These are phyloP conservation scores for Euthynnus affinis DNA, from an alignment of 2,797 vertebrate species.

Conservation along the genomic window DNA sequence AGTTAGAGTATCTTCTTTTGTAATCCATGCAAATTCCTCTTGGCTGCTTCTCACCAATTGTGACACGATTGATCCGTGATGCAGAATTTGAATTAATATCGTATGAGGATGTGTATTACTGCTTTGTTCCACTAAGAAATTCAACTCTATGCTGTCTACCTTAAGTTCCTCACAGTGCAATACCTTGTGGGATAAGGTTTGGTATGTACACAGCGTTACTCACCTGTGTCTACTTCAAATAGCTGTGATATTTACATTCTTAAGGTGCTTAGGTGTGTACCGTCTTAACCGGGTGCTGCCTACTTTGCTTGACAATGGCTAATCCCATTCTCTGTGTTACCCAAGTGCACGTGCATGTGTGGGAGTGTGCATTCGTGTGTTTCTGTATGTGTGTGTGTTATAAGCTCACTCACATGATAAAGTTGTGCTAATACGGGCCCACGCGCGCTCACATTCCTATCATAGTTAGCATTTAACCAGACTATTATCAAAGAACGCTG, in stretches of 20 bases:
- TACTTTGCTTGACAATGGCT: constrained; percentile 63
- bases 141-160: not conserved
- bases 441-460: constrained; percentile 69
- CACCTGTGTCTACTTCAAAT: constrained; percentile 64
- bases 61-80: not conserved
- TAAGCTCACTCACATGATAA: constrained; percentile 76
- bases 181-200: constrained; percentile 26
- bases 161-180: constrained; percentile 13
- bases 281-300: constrained; percentile 52
- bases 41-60: too few relatives aligned
- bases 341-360: constrained; percentile 19
- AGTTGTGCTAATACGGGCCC: constrained; percentile 60
- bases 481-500: constrained; percentile 70
- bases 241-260: constrained; percentile 73
- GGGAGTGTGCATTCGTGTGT: not conserved
- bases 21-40: too few relatives aligned
- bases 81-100: not conserved
- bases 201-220: constrained; percentile 48
- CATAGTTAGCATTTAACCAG: constrained; percentile 74
- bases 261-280: constrained; percentile 61
- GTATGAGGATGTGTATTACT: not conserved
- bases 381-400: constrained; percentile 3
- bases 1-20: too few relatives aligned
- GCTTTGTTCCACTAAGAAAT: not conserved
- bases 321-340: constrained; percentile 55